Conservation (phyloP, 1,140 invertebrate species). For the Drosophila arizonae region DNA sequence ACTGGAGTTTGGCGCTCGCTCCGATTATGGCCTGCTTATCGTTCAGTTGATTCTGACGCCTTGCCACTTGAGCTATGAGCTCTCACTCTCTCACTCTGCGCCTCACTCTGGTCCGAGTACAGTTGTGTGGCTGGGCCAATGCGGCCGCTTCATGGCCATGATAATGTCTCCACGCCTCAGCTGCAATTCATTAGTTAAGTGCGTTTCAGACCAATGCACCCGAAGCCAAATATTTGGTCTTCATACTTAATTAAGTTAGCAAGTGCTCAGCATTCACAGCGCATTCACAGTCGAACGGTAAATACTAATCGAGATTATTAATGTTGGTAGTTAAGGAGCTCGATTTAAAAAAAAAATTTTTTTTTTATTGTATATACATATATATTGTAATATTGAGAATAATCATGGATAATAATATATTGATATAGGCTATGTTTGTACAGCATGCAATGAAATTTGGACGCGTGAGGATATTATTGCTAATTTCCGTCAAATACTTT, state of each 20-base stretch:
- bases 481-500: too few relatives aligned
- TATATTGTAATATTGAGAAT: too few relatives aligned
- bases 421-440: too few relatives aligned
- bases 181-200: slow-evolving; percentile 47
- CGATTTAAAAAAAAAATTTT: too few relatives aligned
- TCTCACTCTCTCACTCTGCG: too few relatives aligned
- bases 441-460: too few relatives aligned
- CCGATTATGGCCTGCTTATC: slow-evolving; percentile 62
- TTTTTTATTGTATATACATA: too few relatives aligned
- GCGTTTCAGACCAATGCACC: slow-evolving; percentile 6
- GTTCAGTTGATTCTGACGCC: slow-evolving; percentile 37
- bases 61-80: slow-evolving; percentile 33
- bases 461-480: too few relatives aligned
- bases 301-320: background rate
- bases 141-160: background rate
- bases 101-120: background rate
- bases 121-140: background rate
- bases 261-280: background rate
- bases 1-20: slow-evolving; percentile 49
- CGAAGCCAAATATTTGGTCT: slow-evolving; percentile 11
- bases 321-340: too few relatives aligned
- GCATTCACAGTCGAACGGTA: background rate
- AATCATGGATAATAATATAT: too few relatives aligned
- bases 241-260: slow-evolving; percentile 3
- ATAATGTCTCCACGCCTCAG: slow-evolving; percentile 1